Conservation (phyloP, 2,888 invertebrate species). For the Dasysyrphus albostriatus region DNA sequence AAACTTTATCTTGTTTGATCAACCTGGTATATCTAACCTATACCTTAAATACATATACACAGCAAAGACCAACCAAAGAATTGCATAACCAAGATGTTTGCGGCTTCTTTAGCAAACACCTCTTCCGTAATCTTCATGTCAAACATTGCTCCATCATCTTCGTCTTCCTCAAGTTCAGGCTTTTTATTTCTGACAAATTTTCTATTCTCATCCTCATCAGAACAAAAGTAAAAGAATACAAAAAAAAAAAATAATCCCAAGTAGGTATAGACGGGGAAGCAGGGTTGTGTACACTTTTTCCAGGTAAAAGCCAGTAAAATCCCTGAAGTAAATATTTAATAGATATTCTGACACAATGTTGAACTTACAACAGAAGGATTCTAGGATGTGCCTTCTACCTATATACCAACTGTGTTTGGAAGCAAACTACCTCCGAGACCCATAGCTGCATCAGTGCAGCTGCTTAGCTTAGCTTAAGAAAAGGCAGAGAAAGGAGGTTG, state of each 20-base stretch:
- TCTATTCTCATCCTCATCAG: constrained; percentile 21
- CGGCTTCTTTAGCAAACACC: constrained; percentile 53
- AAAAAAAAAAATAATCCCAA: not conserved
- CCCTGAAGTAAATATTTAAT: constrained; percentile 69
- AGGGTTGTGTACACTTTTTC: constrained; percentile 27
- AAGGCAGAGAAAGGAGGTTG: not conserved
- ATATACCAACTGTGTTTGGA: not conserved
- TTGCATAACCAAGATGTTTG: constrained; percentile 56
- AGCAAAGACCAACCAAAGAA: constrained; percentile 32
- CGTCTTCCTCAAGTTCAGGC: constrained; percentile 10
- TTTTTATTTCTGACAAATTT: constrained; percentile 28
- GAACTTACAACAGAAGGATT: constrained; percentile 36
- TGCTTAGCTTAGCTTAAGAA: constrained; percentile 35
- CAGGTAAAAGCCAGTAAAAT: constrained; percentile 40
- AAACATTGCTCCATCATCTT: constrained; percentile 26
- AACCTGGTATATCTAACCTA: not conserved
- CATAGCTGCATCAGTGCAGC: constrained; percentile 36
- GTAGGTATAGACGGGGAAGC: not conserved
- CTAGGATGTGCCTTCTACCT: not conserved
- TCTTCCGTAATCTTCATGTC: constrained; percentile 40
- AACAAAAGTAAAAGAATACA: constrained; percentile 8
- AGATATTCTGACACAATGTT: constrained; percentile 46
- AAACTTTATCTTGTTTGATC: constrained; percentile 36
- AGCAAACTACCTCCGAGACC: not conserved
- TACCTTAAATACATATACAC: not conserved